A percentile compares a stretch with the other conserved stretches of the same genome.
Evolutionary conservation across 2,888 invertebrate species (phyloP).

Genomic region (Drosophila affinis): DNA sequence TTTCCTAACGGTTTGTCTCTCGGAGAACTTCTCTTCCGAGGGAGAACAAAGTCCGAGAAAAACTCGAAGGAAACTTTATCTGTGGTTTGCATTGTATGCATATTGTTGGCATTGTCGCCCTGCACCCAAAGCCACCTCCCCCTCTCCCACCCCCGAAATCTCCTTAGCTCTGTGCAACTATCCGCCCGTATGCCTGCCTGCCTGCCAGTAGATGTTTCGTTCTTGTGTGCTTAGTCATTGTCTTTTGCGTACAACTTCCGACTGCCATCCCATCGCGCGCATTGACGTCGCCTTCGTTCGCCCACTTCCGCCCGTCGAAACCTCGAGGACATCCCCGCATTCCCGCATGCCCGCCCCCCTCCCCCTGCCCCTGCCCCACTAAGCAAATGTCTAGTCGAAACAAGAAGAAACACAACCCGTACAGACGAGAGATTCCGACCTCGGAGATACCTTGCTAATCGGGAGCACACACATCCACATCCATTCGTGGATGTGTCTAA

Average conservation of each 20-base stretch:
- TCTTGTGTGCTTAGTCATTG: constrained; percentile 72
- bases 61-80: constrained; percentile 62
- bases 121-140: neutral
- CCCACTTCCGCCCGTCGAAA: neutral
- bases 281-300: constrained; percentile 61
- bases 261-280: constrained; percentile 61
- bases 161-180: neutral
- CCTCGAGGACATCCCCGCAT: no score
- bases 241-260: constrained; percentile 74
- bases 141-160: neutral
- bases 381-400: constrained; percentile 72
- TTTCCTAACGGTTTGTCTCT: constrained; percentile 8
- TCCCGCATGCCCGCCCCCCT: neutral
- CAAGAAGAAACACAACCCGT: constrained; percentile 30
- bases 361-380: neutral
- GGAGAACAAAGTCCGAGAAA: constrained; percentile 13
- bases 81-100: constrained; percentile 70
- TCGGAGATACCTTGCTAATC: neutral
- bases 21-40: constrained; percentile 1
- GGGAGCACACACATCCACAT: neutral
- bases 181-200: neutral
- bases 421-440: neutral
- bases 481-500: neutral
- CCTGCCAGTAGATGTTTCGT: constrained; percentile 14
- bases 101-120: constrained; percentile 59